A percentile compares a stretch with the other conserved stretches of the same genome.
phyloP scores from a whole-genome alignment of 2,797 vertebrate species.

The Acipenser ruthenus region DNA sequence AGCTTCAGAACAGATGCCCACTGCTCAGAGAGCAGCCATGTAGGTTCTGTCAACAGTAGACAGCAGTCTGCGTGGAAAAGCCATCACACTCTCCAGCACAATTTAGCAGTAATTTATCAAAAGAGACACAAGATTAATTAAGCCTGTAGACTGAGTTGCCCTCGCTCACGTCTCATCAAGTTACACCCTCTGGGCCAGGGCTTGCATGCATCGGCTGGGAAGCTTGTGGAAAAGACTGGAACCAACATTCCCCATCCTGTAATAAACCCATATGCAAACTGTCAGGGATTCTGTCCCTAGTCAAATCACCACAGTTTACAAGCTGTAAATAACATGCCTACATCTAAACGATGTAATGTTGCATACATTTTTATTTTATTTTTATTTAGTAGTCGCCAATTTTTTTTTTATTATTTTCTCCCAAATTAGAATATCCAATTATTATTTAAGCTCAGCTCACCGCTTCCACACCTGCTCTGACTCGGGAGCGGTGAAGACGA shows the following conservation, averaged over 20 bases:
- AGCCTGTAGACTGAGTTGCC: constrained; percentile 68
- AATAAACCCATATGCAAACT: not conserved
- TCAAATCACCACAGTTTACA: too few species aligned
- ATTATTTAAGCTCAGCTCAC: too few species aligned
- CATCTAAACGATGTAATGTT: too few species aligned
- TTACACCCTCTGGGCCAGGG: constrained; percentile 60
- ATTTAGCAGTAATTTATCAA: constrained; percentile 70
- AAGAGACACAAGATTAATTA: constrained; percentile 76
- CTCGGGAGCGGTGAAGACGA: too few species aligned
- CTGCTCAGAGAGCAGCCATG: constrained; percentile 40
- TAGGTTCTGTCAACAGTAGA: constrained; percentile 45
- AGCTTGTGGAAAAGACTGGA: constrained; percentile 1
- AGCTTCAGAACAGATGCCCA: constrained; percentile 35
- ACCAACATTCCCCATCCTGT: not conserved
- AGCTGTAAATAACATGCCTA: too few species aligned
- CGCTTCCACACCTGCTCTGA: too few species aligned
- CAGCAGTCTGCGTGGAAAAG: constrained; percentile 23
- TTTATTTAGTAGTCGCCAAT: too few species aligned
- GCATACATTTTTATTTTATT: too few species aligned
- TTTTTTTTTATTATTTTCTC: too few species aligned
- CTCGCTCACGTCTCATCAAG: constrained; percentile 63
- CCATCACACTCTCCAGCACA: constrained; percentile 55
- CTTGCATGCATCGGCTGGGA: constrained; percentile 16
- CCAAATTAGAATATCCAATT: too few species aligned
- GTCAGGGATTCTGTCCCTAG: too few species aligned